Base-by-base conservation (phyloP, 1,140 invertebrate species). In the Gryon sp. region DNA sequence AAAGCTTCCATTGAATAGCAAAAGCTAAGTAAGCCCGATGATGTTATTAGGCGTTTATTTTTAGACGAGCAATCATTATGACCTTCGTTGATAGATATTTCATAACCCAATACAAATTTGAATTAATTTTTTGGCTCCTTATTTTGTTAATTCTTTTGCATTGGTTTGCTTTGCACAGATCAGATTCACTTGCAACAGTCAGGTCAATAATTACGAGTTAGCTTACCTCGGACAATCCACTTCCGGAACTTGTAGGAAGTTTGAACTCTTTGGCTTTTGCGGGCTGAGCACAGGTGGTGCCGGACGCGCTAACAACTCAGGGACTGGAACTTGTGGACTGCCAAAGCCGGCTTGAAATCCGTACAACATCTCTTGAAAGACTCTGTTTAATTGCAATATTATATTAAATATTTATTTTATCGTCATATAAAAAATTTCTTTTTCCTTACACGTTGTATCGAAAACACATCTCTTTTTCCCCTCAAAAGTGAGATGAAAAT, bases 331-430 rank as follows among this genome's bases (percentile, higher is more conserved):
- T 90, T 96, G 95, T 0, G 95, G 96, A 46, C 95, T 96, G n/a
- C 96, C 95, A 83, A 97, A 97, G 28, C 95, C 95, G 0, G 96
- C 95, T 82, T 96, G 95, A 78, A 98, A 97, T 62, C 96, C 96
- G 84, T 98, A 98, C 12, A 98, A 87, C 96, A 98, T 97, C 89
- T 98, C 96, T 90, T 98, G 94, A 83, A 96, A 96, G 9, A 94
- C 93, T 76, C 92, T 92, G 77, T 14, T n/a, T n/a, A n/a, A n/a
- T n/a, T n/a, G n/a, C n/a, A n/a, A n/a, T n/a, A n/a, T n/a, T n/a
- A n/a, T n/a, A n/a, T n/a, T n/a, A n/a, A n/a, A n/a, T n/a, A n/a
- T n/a, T n/a, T n/a, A n/a, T n/a, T n/a, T n/a, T n/a, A n/a, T n/a
- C n/a, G n/a, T n/a, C n/a, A n/a, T n/a, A n/a, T n/a, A n/a, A n/a